These are phyloP conservation scores for Lindbergichthys nudifrons DNA, from an alignment of 2,797 vertebrate genomes.

Conservation along the genomic window DNA sequence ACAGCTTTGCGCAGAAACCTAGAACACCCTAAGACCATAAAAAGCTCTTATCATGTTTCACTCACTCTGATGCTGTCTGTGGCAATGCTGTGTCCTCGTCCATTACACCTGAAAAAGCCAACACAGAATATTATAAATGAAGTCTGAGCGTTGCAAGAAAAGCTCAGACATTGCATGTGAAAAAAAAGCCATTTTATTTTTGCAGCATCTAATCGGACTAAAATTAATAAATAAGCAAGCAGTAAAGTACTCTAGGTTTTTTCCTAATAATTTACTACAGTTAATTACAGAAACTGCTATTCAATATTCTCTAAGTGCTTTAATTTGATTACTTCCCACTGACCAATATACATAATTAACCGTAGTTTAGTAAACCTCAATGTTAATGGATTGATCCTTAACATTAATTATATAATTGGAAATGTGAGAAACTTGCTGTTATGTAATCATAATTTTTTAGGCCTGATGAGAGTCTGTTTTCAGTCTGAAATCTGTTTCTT, in stretches of 20 bases:
- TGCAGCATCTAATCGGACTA: constrained; percentile 7
- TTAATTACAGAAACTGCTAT: neutral
- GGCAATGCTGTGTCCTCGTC: neutral
- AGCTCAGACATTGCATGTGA: neutral
- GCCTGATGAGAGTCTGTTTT: too few relatives aligned
- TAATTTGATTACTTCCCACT: neutral
- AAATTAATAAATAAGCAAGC: neutral
- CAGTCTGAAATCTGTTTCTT: neutral
- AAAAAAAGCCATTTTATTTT: neutral
- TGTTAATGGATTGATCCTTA: neutral
- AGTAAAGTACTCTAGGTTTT: too few relatives aligned
- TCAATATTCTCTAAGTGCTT: neutral
- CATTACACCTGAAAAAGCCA: neutral
- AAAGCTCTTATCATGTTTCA: neutral
- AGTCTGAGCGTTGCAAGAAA: neutral
- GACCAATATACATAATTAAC: neutral
- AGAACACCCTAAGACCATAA: too few relatives aligned
- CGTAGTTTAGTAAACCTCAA: neutral
- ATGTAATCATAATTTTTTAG: neutral
- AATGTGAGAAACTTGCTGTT: neutral
- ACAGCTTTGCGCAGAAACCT: neutral
- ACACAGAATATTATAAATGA: constrained; percentile 3
- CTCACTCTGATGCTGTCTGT: neutral
- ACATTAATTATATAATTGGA: neutral
- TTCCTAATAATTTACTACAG: neutral